These are phyloP conservation scores for Pseudopipra pipra DNA, from an alignment of 2,113 vertebrate species.

Conservation along the genomic window DNA sequence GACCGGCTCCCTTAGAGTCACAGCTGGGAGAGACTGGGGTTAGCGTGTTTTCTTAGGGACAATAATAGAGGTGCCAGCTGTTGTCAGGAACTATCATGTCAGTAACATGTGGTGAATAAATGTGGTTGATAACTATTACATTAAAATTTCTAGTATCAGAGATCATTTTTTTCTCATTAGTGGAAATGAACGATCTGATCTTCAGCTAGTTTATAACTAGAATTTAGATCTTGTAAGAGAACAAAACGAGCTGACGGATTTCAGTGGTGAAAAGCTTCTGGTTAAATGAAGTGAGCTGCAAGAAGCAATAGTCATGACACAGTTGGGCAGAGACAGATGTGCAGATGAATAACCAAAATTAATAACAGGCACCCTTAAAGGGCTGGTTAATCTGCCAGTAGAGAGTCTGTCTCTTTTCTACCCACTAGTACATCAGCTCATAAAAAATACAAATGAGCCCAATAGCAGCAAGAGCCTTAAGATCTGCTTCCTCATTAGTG, in stretches of 20 bases:
- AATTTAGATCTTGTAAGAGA: not conserved
- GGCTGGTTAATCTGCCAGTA: conserved; percentile 67
- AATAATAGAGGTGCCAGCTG: not conserved
- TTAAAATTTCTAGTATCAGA: not conserved
- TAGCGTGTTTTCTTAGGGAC: not conserved
- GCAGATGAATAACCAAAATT: conserved; percentile 61
- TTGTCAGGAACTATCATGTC: not conserved
- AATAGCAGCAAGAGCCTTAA: conserved; percentile 63
- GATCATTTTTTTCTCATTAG: not conserved
- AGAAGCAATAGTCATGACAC: conserved; percentile 35
- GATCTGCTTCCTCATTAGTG: conserved; percentile 64
- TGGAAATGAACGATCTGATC: not conserved
- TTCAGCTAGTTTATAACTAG: not conserved
- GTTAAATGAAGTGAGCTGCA: conserved; percentile 36
- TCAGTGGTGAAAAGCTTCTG: conserved; percentile 6
- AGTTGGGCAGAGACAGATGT: conserved; percentile 62
- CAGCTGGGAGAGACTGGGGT: not conserved
- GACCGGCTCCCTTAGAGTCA: not conserved
- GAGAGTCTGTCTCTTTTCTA: conserved; percentile 69
- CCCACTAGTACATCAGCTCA: conserved; percentile 60
- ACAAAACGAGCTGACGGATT: not conserved
- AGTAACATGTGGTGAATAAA: not conserved
- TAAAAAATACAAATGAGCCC: conserved; percentile 70
- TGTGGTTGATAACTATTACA: not conserved
- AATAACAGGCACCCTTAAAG: conserved; percentile 56